A percentile compares a stretch with the other conserved stretches of the same genome.
Evolutionary conservation across 2,797 vertebrate species (phyloP).

Genomic region (Clarias platycephalus): DNA sequence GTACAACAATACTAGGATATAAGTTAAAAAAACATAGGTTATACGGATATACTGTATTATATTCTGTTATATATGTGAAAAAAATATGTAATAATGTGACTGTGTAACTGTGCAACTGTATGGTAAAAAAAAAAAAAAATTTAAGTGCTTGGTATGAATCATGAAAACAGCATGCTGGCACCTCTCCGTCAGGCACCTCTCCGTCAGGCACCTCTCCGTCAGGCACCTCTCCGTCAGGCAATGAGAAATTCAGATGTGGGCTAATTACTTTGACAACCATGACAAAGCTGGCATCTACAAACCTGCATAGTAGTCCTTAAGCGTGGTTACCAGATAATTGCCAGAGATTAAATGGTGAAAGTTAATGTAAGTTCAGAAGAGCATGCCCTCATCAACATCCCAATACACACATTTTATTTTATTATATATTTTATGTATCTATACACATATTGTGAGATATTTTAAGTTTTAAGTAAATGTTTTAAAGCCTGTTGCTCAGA

Average conservation of each 20-base stretch:
- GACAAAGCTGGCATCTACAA: conserved; percentile 60
- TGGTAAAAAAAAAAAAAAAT: too few species aligned
- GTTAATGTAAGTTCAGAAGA: conserved; percentile 33
- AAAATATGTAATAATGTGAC: too few species aligned
- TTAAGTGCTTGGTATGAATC: background rate
- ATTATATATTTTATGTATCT: conserved; percentile 17
- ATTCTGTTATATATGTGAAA: too few species aligned
- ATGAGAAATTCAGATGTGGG: conserved; percentile 59
- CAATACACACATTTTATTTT: background rate
- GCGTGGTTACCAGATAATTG: conserved; percentile 56
- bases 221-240: conserved; percentile 26
- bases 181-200: conserved; percentile 15
- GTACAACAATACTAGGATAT: too few species aligned
- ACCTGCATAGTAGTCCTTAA: conserved; percentile 53
- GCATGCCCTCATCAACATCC: background rate
- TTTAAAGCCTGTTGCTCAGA: conserved; percentile 49
- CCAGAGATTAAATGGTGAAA: conserved; percentile 58
- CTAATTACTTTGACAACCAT: conserved; percentile 53
- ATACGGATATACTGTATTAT: too few species aligned
- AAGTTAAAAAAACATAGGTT: too few species aligned
- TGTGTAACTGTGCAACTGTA: too few species aligned
- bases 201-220: conserved; percentile 14
- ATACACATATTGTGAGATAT: conserved; percentile 48
- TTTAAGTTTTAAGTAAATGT: conserved; percentile 42
- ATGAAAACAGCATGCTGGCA: conserved; percentile 25